phyloP scores from a whole-genome alignment of 2,113 vertebrate species.

The Catharus minimus region DNA sequence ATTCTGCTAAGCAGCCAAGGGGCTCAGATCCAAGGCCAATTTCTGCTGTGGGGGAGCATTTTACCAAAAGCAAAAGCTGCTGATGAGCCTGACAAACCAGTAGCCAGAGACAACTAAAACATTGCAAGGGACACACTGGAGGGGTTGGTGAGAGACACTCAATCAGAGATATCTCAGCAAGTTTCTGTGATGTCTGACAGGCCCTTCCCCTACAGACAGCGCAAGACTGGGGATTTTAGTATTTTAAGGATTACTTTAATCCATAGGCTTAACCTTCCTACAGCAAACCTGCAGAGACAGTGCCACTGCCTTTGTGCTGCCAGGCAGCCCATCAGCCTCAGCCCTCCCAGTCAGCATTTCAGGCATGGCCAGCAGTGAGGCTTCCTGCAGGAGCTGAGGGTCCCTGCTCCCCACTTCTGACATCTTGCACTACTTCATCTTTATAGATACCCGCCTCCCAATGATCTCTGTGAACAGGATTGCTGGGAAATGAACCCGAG shows the following conservation, averaged over 20 bases:
- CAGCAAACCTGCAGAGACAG: not conserved
- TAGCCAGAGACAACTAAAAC: not conserved
- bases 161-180: not conserved
- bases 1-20: not conserved
- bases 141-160: not conserved
- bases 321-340: rapidly evolving
- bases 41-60: not conserved
- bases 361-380: rapidly evolving
- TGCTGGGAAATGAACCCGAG: not conserved
- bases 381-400: not conserved
- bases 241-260: not conserved
- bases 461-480: not conserved
- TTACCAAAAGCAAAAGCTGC: not conserved
- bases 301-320: not conserved
- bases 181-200: not conserved
- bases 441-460: rapidly evolving
- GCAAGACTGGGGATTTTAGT: not conserved
- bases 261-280: not conserved
- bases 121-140: rapidly evolving
- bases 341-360: not conserved
- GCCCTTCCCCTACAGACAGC: not conserved
- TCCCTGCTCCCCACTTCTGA: not conserved
- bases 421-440: not conserved
- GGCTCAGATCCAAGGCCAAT: not conserved
- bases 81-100: not conserved